Evolutionary conservation across 2,113 vertebrate genomes (phyloP), one percentile per base, ranked within the genome.

Genomic region (Cariama cristata): DNA sequence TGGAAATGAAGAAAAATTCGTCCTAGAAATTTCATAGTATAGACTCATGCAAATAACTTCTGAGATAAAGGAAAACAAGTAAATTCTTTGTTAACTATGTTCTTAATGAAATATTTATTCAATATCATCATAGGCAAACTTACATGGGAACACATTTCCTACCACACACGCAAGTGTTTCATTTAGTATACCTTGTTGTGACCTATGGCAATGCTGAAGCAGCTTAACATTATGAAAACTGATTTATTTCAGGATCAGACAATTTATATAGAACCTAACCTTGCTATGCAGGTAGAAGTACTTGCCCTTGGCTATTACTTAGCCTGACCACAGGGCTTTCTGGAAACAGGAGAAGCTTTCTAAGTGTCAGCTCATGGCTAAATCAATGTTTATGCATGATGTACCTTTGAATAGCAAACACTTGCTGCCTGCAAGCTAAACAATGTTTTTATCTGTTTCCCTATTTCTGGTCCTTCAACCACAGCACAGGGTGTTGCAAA

Each of bases 321-420:
- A 97, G 93, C 87, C 79, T 97, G 97, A 97, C 97, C 95, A 97
- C 64, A 86, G 97, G 97, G 93, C 91, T 98, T 98, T 97, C 95
- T 97, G 88, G 91, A 97, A 98, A 98, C 79, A 98, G 97, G 92
- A 93, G 94, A 97, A 92, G 95, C 97, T 98, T 97, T 97, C 81
- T 94, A 97, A 98, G 96, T 98, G 97, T 98, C 97, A 97, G 97
- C 97, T 98, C 97, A 90, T 98, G 97, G 97, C 98, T 98, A 98
- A 98, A 98, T 98, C 98, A 98, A 98, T 98, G 98, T 98, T 98
- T 98, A 98, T 98, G 98, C 98, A 98, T 98, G 98, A 97, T 96
- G 95, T 98, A 98, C 95, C 95, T 97, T 97, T 98, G 98, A 98
- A 98, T 98, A 98, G 98, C 98, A 98, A 98, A 98, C 98, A 97